Base-by-base conservation (phyloP, 2,797 vertebrate genomes). In the Lemur catta region DNA sequence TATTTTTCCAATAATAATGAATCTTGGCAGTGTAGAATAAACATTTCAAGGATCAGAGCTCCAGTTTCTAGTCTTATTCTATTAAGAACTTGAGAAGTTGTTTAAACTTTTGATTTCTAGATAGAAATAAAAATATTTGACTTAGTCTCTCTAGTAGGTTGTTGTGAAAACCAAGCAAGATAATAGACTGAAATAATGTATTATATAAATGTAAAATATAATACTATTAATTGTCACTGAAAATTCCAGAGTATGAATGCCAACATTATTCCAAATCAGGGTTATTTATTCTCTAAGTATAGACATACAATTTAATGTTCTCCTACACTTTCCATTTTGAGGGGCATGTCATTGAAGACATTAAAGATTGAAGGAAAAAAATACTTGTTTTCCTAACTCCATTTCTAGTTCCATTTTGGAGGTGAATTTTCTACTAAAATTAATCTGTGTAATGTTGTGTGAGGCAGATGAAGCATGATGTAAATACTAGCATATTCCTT, bases 51-150 rank as follows among this genome's bases (percentile, higher is more conserved):
- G 43, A n/a, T 33, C 4, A 30, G 57, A 24, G 18, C 11, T 86
- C 7, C 46, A 46, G 48, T 57, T 78, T 85, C 11, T 79, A 79
- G 14, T 93, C 87, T 84, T 61, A 65, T 75, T 85, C 13, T 87
- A 52, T 48, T 91, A 94, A 92, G 85, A 87, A 74, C 55, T 59
- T 89, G 26, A 65, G n/a, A 74, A 81, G 41, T 91, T 84, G 13
- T 80, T 93, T 93, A 84, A 96, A 74, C 10, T 92, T 93, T 33
- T 43, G 24, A 95, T 82, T 94, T 96, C 46, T 72, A 78, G 96
- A 84, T 80, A 65, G 33, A 75, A 89, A 86, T 61, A 87, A 72
- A 92, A 79, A 63, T 30, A 92, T 91, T 88, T 94, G 43, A 59
- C 5, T 71, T 90, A 20, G 3, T 93, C 30, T 85, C 50, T 71